Conservation (phyloP, 2,113 vertebrate species). For the Galbula dea region DNA sequence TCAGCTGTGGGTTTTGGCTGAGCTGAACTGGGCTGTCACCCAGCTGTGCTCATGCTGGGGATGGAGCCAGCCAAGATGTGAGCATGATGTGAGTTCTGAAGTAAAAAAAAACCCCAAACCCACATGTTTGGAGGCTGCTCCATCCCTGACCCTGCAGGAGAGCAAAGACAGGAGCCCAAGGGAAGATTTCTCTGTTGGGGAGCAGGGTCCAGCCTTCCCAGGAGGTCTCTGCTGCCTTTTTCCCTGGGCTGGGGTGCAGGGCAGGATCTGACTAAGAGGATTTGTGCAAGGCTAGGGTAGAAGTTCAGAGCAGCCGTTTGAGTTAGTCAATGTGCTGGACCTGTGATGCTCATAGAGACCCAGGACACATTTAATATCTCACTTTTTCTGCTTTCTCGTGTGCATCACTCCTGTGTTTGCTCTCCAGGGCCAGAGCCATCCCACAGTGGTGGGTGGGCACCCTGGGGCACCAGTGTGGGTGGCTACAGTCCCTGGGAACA, state of each 20-base stretch:
- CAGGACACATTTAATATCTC: rapidly evolving
- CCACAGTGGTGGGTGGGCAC: background rate
- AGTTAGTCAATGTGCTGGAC: rapidly evolving
- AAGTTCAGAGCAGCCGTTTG: background rate
- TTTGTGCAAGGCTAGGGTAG: background rate
- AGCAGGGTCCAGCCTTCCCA: background rate
- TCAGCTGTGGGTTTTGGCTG: rapidly evolving
- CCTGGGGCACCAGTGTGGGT: background rate
- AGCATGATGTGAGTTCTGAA: background rate
- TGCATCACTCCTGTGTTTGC: rapidly evolving
- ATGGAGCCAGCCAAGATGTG: background rate
- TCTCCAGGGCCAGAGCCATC: background rate
- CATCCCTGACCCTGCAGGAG: rapidly evolving
- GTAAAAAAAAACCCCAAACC: no score
- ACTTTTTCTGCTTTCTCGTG: background rate
- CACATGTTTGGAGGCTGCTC: background rate
- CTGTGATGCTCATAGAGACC: rapidly evolving
- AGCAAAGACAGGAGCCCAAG: background rate
- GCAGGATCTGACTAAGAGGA: rapidly evolving
- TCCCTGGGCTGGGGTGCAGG: background rate
- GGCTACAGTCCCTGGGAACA: background rate
- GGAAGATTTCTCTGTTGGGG: rapidly evolving
- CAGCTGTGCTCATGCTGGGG: rapidly evolving
- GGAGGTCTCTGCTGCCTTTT: background rate
- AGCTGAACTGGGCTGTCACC: background rate